Evolutionary conservation across 2,113 vertebrate species (phyloP), one percentile per base, ranked within the genome.

Genomic region (Hoplias malabaricus): DNA sequence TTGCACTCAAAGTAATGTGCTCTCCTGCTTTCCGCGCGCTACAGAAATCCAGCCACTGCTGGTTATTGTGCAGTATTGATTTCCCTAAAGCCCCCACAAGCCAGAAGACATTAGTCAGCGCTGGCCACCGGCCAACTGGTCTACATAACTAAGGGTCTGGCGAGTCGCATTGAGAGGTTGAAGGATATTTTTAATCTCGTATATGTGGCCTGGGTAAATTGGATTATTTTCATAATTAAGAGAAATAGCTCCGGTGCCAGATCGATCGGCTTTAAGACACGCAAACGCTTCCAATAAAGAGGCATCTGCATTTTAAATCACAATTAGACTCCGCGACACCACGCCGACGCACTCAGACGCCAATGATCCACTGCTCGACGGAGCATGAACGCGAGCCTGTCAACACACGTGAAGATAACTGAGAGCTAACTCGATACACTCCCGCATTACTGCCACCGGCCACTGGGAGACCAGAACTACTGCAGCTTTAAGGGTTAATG

Each of bases 41-140:
- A 77, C 80, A 86, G 81, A 86, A n/a, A 87, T 87, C 73, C 85
- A 86, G 82, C 86, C 78, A 61, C 68, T 82, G 79, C 84, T 84
- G 81, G 87, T 89, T 90, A 91, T 89, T 88, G 86, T 85, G 86
- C 70, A 82, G 84, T 87, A 91, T 87, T 82, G 87, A 92, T 92
- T 90, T 86, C 79, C 82, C 80, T 87, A 89, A 89, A 90, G 86
- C 77, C 80, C 70, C 78, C 25, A 40, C 71, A 73, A 87, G 88
- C 86, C 81, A 89, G 81, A 88, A 87, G 78, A 85, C 87, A 91
- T 92, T 90, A 90, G 82, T 91, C 89, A 90, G 88, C 84, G 19
- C 83, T 87, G 86, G 89, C 83, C 79, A 57, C 36, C 29, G 79
- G 87, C 82, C 86, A 85, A 31, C 81, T 74, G 74, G 72, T 80